Conservation (phyloP, 2,797 vertebrate species). For the Lepus oiostolus region DNA sequence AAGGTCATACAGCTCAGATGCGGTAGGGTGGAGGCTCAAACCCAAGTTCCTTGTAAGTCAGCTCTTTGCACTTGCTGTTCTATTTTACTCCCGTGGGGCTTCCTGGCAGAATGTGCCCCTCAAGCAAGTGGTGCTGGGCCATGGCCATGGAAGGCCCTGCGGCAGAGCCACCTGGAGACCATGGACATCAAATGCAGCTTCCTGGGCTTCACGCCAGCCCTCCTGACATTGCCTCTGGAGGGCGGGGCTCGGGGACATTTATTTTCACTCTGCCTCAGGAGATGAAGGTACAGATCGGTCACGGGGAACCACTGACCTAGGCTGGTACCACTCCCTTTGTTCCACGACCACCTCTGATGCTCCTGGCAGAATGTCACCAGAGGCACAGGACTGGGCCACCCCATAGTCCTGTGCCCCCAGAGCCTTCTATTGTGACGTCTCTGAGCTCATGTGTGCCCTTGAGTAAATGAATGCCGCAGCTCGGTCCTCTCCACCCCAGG, state of each 20-base stretch:
- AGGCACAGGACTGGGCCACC: not conserved
- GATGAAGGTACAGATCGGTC: not conserved
- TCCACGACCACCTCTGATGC: not conserved
- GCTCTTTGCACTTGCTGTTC: not conserved
- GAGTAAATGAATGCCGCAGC: not conserved
- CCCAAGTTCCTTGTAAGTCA: not conserved
- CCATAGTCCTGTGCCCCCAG: not conserved
- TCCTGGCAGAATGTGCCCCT: not conserved
- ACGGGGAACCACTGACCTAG: not conserved
- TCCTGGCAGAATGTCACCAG: not conserved
- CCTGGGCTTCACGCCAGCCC: not conserved
- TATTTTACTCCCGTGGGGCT: not conserved
- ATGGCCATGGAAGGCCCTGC: too few species aligned
- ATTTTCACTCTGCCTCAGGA: not conserved
- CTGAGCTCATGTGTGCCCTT: not conserved
- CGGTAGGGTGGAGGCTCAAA: not conserved
- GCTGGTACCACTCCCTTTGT: not conserved
- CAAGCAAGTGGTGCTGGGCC: not conserved
- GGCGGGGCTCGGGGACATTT: not conserved
- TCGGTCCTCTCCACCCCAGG: not conserved
- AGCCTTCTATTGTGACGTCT: not conserved
- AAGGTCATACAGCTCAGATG: not conserved
- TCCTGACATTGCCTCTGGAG: not conserved
- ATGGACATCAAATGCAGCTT: not conserved
- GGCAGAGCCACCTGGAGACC: not conserved